Evolutionary conservation across 1,140 invertebrate genomes (phyloP), one percentile per base, ranked within the genome.

Genomic region (Drosophila ohnishii): DNA sequence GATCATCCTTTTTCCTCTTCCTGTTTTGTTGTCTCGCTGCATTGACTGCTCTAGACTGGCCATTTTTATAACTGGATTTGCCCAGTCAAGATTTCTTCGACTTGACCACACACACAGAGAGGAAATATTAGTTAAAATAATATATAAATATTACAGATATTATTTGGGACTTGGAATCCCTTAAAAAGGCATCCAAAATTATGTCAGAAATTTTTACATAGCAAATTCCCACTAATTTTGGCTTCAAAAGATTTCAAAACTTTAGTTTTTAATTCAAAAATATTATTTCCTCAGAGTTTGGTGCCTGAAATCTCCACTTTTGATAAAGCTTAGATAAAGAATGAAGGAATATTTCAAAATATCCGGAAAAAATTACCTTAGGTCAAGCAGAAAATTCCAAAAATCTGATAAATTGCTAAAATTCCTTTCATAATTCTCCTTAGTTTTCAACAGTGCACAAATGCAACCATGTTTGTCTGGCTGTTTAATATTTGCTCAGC

Each of bases 41-140:
- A 80, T 64, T 76, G 80, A 66, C 61, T 84, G 75, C 75, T 53
- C 50, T 84, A 61, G 81, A 71, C 73, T 80, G 73, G 62, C 58
- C 82, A 70, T 80, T 84, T 87, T 69, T 87, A 82, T 87, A 87
- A 86, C 78, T 62, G 63, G 71, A 86, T 86, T 86, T 82, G 56
- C n/a, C 50, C 65, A 67, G 77, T 73, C 78, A 85, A 75, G 82
- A 75, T 76, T 65, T 59, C 51, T 64, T 44, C 69, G 58, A 45
- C 59, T 50, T 48, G 71, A 42, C 66, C 50, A 57, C 30, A 19
- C 10, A 47, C 8, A 47, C 40, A 45, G 34, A 45, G 39, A 58
- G 28, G 39, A 42, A 40, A 59, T 16, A n/a, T 11, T 39, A 14
- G 0, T 30, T 1, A 13, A 45, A 22, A 22, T 14, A 2, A 7